Conservation (phyloP, 2,113 vertebrate species). For the Siphamia tubifer region DNA sequence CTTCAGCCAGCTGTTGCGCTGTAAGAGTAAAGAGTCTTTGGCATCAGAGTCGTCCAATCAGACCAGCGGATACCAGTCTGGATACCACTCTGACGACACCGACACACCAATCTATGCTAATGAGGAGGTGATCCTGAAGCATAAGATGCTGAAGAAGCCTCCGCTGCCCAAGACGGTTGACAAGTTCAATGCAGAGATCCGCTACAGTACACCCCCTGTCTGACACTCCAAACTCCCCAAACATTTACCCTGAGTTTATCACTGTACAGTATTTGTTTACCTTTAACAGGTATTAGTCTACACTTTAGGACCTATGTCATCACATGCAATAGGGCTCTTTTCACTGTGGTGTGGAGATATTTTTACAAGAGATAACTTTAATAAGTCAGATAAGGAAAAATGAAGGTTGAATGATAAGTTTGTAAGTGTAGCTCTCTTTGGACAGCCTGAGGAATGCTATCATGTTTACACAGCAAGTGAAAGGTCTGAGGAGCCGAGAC, state of each 20-base stretch:
- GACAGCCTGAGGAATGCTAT: slow-evolving; percentile 57
- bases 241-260: neutral
- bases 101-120: slow-evolving; percentile 87
- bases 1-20: slow-evolving; percentile 82
- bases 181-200: slow-evolving; percentile 70
- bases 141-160: slow-evolving; percentile 70
- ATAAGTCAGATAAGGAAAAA: slow-evolving; percentile 35
- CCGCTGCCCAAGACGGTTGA: slow-evolving; percentile 54
- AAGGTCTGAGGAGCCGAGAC: slow-evolving; percentile 39
- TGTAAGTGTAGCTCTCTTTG: slow-evolving; percentile 37
- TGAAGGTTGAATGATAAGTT: slow-evolving; percentile 52
- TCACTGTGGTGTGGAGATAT: slow-evolving; percentile 1
- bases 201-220: slow-evolving; percentile 79
- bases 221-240: slow-evolving; percentile 62
- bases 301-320: slow-evolving; percentile 10
- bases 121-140: slow-evolving; percentile 90
- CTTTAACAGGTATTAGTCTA: neutral
- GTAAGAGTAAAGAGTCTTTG: slow-evolving; percentile 96
- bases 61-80: slow-evolving; percentile 97
- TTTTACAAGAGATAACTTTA: slow-evolving; percentile 37
- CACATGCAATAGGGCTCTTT: neutral
- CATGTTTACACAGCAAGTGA: slow-evolving; percentile 69
- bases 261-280: slow-evolving; percentile 23
- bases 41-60: slow-evolving; percentile 95
- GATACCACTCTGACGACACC: slow-evolving; percentile 94